These are phyloP conservation scores for Bombycilla garrulus DNA, from an alignment of 2,113 vertebrate species.

Conservation along the genomic window DNA sequence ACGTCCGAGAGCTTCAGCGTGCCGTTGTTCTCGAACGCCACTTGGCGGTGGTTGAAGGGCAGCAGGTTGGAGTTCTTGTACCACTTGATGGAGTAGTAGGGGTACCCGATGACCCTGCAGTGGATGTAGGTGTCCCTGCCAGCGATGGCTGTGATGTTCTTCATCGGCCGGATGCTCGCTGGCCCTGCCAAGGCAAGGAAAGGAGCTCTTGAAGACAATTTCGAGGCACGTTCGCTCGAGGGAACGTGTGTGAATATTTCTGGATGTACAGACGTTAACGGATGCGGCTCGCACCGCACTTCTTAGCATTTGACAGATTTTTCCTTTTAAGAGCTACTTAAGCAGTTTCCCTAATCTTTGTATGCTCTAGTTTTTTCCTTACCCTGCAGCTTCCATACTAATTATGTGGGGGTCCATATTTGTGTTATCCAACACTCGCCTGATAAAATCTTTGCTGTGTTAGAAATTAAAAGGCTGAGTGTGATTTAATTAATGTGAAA, in stretches of 20 bases:
- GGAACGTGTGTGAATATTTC: background rate
- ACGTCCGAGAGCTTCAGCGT: slow-evolving; percentile 94
- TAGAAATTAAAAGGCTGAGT: slow-evolving; percentile 29
- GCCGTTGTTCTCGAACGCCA: slow-evolving; percentile 96
- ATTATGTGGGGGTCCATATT: background rate
- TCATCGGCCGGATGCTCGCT: slow-evolving; percentile 96
- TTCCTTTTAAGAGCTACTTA: slow-evolving; percentile 26
- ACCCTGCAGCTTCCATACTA: slow-evolving; percentile 21
- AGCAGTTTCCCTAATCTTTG: slow-evolving; percentile 18
- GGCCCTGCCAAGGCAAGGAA: slow-evolving; percentile 83
- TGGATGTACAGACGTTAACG: background rate
- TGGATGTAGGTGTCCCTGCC: slow-evolving; percentile 96
- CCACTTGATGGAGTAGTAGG: slow-evolving; percentile 99
- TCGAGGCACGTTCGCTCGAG: background rate
- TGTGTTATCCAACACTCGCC: background rate
- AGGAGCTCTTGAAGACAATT: slow-evolving; percentile 75
- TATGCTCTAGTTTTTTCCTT: slow-evolving; percentile 45
- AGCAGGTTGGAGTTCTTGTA: slow-evolving; percentile 96
- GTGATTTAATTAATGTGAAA: slow-evolving; percentile 31
- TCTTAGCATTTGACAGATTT: background rate
- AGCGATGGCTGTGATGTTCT: slow-evolving; percentile 96
- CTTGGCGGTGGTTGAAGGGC: slow-evolving; percentile 97
- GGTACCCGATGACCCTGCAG: slow-evolving; percentile 97
- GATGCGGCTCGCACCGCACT: background rate
- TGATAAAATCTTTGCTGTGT: slow-evolving; percentile 24